Conservation (phyloP, 2,797 vertebrate genomes). For the Neopelma chrysocephalum region DNA sequence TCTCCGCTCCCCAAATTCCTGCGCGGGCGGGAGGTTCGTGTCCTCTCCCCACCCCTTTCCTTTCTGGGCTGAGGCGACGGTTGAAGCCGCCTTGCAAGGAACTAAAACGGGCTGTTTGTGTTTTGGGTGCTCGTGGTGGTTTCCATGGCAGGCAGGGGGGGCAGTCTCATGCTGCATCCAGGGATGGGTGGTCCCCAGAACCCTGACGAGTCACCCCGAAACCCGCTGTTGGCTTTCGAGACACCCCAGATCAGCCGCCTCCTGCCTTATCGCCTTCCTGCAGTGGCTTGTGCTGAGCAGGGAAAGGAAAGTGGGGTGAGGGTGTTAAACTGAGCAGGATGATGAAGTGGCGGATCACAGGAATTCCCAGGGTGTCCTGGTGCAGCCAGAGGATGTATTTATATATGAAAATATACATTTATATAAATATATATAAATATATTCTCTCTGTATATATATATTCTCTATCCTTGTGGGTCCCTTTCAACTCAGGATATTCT, state of each 20-base stretch:
- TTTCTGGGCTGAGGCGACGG: neutral
- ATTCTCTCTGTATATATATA: no score
- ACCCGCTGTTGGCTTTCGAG: rapidly evolving
- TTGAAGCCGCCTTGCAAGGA: neutral
- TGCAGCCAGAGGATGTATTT: neutral
- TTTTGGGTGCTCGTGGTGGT: conserved; percentile 18
- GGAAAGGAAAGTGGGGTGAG: neutral
- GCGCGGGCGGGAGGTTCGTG: rapidly evolving
- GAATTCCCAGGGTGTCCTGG: neutral
- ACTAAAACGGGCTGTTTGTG: conserved; percentile 52
- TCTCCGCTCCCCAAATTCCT: neutral
- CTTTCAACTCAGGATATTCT: neutral
- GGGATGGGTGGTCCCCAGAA: neutral
- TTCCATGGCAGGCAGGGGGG: neutral
- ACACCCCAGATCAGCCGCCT: rapidly evolving
- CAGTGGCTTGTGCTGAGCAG: neutral
- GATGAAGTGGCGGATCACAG: neutral
- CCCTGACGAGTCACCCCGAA: neutral
- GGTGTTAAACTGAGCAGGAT: neutral
- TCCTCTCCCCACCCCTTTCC: conserved; percentile 17
- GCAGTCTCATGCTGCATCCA: neutral
- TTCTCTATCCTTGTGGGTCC: neutral
- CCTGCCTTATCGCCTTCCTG: neutral
- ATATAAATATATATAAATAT: neutral
- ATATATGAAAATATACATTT: rapidly evolving